Evolutionary conservation across 2,888 invertebrate genomes (phyloP), one percentile per base, ranked within the genome.

Genomic region (Buathra laborator): DNA sequence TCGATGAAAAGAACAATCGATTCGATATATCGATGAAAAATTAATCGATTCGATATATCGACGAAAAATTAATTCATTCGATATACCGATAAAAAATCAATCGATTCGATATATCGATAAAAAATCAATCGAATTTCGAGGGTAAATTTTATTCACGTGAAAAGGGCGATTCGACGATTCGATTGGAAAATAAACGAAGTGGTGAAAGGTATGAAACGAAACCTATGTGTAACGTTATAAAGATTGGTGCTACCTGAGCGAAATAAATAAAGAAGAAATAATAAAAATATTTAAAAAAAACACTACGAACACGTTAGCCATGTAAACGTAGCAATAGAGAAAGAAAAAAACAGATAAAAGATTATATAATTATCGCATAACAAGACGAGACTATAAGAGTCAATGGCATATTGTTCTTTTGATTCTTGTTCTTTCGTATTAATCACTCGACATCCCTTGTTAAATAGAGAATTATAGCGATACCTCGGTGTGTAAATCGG

Each of bases 321-420:
- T 51, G 75, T 80, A 59, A 64, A 80, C 48, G 53, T 80, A 76
- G 64, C 68, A n/a, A 62, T 48, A 62, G 46, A 62, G 24, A 43
- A 62, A 59, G 1, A 51, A 51, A 79, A 43, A 44, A 46, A 56
- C 5, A 70, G 14, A 44, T 19, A 43, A n/a, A 66, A 14, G 56
- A 66, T 70, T 29, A 68, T 68, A 14, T 53, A 37, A 70, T 46
- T 72, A 67, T 76, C 53, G 5, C n/a, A 46, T 16, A 24, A 70
- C 64, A 72, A 83, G 81, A 72, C 86, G 76, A 88, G 46, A 66
- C 77, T 86, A 89, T 87, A 83, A 81, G 74, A 81, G 74, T 85
- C 66, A 74, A 85, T 70, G 56, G 12, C 53, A 37, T 53, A 53
- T 71, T 56, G 53, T 43, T 71, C 19, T 37, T 53, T 32, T 37